Base-by-base conservation (phyloP, 2,797 vertebrate genomes). In the Anguilla megastoma region DNA sequence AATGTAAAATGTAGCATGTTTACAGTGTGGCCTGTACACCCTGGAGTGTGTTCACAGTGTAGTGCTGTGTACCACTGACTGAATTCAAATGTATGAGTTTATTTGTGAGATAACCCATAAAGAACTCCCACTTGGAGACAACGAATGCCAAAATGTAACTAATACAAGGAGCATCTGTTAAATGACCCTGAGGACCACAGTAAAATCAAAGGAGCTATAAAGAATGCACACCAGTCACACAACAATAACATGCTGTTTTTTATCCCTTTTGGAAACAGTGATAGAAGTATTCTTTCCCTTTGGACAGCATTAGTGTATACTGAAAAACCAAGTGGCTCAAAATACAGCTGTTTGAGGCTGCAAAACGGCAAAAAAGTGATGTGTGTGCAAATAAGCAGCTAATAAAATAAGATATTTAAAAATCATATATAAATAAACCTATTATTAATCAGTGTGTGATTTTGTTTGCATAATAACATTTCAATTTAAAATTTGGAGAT, bases 221-320 rank as follows among this genome's bases (percentile, higher is more conserved):
- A 36, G 21, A 84, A 87, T 56, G 54, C 60, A 84, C 45, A 27
- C 69, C 85, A 56, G 41, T 48, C 30, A 76, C 66, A 86, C 83
- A 88, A 85, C 50, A 85, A 76, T 45, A 8, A 80, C 87, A 88
- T 88, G 83, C 87, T 9, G n/a, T 56, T n/a, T 24, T 8, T 54
- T 76, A 45, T 16, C 21, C 5, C 30, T 14, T 80, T 16, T 74
- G 24, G 41, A 14, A 88, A 48, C 14, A 76, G 30, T 6, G 18
- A 74, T 33, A 36, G 50, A 76, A 85, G 87, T 88, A 88, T 88
- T 88, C 82, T 88, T 58, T 50, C 82, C 71, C 16, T 41, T 18
- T 76, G 33, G 27, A 71, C 21, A 71, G 10, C 10, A 71, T 14
- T 16, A 41, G 14, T 36, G 36, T 14, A 0, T 4, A 76, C 16